Evolutionary conservation across 2,797 vertebrate genomes (phyloP).

Genomic region (Chromobotia macracanthus): DNA sequence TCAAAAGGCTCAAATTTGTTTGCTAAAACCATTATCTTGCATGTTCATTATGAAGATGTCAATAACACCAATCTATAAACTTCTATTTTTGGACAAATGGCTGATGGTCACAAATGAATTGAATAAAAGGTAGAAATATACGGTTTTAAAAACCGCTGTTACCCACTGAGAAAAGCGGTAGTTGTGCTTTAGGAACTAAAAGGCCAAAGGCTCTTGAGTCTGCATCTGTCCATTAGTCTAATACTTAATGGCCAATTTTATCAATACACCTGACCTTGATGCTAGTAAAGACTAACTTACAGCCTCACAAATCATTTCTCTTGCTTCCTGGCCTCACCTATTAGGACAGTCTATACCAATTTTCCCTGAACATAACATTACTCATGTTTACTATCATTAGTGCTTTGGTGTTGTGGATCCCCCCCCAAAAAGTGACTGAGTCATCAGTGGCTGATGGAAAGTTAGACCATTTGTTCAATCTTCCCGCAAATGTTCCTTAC

Average conservation of each 20-base stretch:
- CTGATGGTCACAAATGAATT: constrained; percentile 38
- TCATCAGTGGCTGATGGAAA: constrained; percentile 36
- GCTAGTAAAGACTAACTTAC: constrained; percentile 40
- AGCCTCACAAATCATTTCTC: constrained; percentile 39
- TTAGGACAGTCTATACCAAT: constrained; percentile 52
- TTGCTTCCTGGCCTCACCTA: constrained; percentile 38
- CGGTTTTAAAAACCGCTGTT: constrained; percentile 19
- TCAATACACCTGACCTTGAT: constrained; percentile 57
- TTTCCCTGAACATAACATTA: constrained; percentile 41
- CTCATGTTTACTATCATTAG: constrained; percentile 49
- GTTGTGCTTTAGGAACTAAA: constrained; percentile 47
- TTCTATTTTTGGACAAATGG: constrained; percentile 14
- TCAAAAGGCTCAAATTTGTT: neutral
- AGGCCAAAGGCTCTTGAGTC: constrained; percentile 46
- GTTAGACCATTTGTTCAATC: constrained; percentile 10
- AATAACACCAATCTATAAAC: constrained; percentile 23
- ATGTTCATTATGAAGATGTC: constrained; percentile 4
- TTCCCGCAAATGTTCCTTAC: neutral
- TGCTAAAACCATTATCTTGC: constrained; percentile 35
- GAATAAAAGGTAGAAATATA: constrained; percentile 9
- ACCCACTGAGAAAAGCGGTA: constrained; percentile 19
- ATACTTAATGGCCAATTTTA: constrained; percentile 56
- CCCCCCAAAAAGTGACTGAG: constrained; percentile 28
- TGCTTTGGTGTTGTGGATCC: constrained; percentile 20
- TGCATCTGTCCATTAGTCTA: constrained; percentile 44